phyloP scores from a whole-genome alignment of 2,888 invertebrate species.

The Dermolepida albohirtum region DNA sequence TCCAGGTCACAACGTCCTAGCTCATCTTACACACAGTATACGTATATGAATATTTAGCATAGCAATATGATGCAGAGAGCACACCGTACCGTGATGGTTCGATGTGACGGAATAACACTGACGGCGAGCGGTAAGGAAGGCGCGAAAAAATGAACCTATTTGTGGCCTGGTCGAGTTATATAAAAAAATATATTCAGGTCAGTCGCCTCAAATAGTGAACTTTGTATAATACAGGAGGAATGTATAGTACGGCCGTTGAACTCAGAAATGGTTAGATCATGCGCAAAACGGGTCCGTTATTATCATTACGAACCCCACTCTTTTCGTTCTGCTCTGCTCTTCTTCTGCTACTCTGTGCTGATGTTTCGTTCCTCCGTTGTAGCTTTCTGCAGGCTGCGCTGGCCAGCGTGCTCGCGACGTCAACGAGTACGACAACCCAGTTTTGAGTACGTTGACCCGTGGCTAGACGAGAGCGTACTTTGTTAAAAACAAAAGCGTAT shows the following conservation, averaged over 20 bases:
- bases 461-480: constrained; percentile 47
- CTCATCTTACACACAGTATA: background rate
- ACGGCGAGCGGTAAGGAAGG: constrained; percentile 13
- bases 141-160: constrained; percentile 49
- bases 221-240: constrained; percentile 53
- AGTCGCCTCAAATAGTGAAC: constrained; percentile 54
- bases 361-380: background rate
- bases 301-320: constrained; percentile 54
- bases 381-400: background rate
- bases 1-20: constrained; percentile 7
- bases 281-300: constrained; percentile 53
- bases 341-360: constrained; percentile 3
- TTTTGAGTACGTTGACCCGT: constrained; percentile 55
- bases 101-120: too few relatives aligned
- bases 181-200: constrained; percentile 53
- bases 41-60: too few relatives aligned
- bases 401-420: constrained; percentile 4
- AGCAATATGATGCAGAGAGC: too few relatives aligned
- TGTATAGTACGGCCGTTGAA: constrained; percentile 55
- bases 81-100: too few relatives aligned
- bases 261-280: constrained; percentile 51
- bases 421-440: constrained; percentile 55
- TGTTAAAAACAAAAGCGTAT: constrained; percentile 44
- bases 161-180: constrained; percentile 50
- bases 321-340: constrained; percentile 41